A percentile compares a stretch with the other conserved stretches of the same genome.
Evolutionary conservation across 1,140 invertebrate genomes (phyloP).

Genomic region (Hesperophylax magnus): DNA sequence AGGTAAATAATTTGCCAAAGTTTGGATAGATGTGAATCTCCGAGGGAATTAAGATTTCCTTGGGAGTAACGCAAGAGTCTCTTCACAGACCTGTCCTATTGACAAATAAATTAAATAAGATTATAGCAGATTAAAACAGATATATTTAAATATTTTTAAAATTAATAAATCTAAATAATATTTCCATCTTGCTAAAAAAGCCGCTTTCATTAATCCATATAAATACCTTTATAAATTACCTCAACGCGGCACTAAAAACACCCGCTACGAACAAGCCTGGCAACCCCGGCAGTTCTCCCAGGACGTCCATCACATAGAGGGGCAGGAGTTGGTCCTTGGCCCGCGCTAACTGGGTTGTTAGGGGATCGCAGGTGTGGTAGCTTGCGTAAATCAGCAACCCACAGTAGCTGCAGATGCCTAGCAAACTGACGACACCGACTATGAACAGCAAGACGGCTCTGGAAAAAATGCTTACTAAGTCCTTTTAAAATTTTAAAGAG

Average conservation of each 20-base stretch:
- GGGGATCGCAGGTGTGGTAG: constrained; percentile 88
- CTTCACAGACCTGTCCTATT: no score
- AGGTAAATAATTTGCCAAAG: no score
- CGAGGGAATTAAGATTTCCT: no score
- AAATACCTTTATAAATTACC: constrained; percentile 64
- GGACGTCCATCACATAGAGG: constrained; percentile 81
- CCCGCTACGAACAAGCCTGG: constrained; percentile 85
- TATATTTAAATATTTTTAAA: no score
- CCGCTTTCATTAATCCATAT: no score
- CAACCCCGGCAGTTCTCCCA: constrained; percentile 77
- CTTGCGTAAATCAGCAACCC: constrained; percentile 86
- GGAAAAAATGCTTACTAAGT: constrained; percentile 31
- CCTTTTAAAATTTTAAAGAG: no score
- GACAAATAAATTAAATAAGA: no score
- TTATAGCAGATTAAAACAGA: no score
- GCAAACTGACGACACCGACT: constrained; percentile 70
- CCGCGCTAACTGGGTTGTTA: constrained; percentile 75
- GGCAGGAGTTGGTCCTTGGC: constrained; percentile 79
- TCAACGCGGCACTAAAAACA: constrained; percentile 85
- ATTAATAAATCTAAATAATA: no score
- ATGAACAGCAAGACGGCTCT: constrained; percentile 82
- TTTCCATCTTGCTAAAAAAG: no score
- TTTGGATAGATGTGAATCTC: no score
- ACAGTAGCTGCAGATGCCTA: constrained; percentile 76
- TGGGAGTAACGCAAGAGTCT: no score